Evolutionary conservation across 1,140 invertebrate genomes (phyloP).

Genomic region (Telenomus remus): DNA sequence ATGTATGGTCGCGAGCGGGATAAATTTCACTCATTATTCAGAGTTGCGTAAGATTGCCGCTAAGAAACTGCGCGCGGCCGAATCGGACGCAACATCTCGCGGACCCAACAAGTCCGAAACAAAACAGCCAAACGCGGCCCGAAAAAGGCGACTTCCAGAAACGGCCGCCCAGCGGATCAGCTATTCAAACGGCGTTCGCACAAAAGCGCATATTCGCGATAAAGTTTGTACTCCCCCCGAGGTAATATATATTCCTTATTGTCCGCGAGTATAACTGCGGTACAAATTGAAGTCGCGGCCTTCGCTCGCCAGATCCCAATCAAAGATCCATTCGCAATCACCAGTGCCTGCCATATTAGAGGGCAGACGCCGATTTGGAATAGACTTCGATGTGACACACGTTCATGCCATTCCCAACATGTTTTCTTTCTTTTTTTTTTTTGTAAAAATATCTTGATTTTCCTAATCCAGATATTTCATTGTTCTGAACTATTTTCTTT

Average conservation of each 20-base stretch:
- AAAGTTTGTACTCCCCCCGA: background rate
- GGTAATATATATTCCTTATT: slow-evolving; percentile 23
- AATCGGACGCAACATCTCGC: slow-evolving; percentile 14
- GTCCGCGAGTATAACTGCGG: slow-evolving; percentile 13
- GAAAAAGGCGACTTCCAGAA: slow-evolving; percentile 24
- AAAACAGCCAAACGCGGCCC: slow-evolving; percentile 9
- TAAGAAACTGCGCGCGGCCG: no score
- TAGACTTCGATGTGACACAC: slow-evolving; percentile 26
- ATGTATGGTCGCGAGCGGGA: background rate
- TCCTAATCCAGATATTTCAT: slow-evolving; percentile 31
- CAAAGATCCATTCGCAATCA: slow-evolving; percentile 61
- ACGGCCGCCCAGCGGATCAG: slow-evolving; percentile 23
- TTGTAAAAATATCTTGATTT: slow-evolving; percentile 9
- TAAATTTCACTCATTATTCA: slow-evolving; percentile 22
- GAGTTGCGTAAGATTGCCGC: no score
- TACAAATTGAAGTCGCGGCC: slow-evolving; percentile 38
- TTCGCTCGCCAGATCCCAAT: slow-evolving; percentile 42
- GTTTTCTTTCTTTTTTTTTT: no score
- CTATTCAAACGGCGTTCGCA: slow-evolving; percentile 21
- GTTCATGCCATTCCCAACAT: background rate
- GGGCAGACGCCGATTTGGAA: slow-evolving; percentile 28
- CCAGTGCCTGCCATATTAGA: slow-evolving; percentile 43
- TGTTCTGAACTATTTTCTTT: slow-evolving; percentile 8
- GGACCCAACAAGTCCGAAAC: background rate
- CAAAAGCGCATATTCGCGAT: slow-evolving; percentile 25